These are phyloP conservation scores for Leucophenga montana DNA, from an alignment of 2,888 invertebrate species.

Conservation along the genomic window DNA sequence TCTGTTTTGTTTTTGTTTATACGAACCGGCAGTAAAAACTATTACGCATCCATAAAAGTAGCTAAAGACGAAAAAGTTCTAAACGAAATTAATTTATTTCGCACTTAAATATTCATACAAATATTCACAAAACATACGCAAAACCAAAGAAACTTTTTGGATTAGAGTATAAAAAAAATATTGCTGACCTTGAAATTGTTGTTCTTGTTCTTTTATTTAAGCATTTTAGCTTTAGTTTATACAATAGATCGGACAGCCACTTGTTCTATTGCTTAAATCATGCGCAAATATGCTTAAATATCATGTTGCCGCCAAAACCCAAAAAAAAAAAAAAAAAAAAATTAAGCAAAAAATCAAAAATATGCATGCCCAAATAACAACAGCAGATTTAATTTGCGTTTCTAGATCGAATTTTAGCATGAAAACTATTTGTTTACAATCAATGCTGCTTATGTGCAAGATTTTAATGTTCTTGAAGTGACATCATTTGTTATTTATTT, in stretches of 20 bases:
- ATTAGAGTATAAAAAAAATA: neutral
- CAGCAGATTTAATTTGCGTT: no score
- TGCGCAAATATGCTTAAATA: neutral
- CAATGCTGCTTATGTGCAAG: no score
- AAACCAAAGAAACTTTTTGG: conserved; percentile 12
- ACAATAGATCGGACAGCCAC: neutral
- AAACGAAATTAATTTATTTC: conserved; percentile 59
- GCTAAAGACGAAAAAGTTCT: conserved; percentile 40
- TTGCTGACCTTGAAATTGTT: neutral
- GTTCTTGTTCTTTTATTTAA: conserved; percentile 4
- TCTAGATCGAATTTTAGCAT: no score
- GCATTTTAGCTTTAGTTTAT: neutral
- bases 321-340: neutral
- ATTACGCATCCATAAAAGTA: neutral
- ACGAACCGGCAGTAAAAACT: neutral
- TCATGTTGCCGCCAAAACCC: conserved; percentile 1
- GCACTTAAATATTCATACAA: conserved; percentile 60
- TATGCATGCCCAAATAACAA: no score
- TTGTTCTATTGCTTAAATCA: neutral
- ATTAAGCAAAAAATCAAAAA: no score
- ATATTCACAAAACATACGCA: neutral
- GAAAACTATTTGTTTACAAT: no score
- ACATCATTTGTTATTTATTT: no score
- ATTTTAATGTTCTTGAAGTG: no score
- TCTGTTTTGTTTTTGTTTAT: conserved; percentile 33